Base-by-base conservation (phyloP, 2,797 vertebrate species). In the Distichodus sexfasciatus region DNA sequence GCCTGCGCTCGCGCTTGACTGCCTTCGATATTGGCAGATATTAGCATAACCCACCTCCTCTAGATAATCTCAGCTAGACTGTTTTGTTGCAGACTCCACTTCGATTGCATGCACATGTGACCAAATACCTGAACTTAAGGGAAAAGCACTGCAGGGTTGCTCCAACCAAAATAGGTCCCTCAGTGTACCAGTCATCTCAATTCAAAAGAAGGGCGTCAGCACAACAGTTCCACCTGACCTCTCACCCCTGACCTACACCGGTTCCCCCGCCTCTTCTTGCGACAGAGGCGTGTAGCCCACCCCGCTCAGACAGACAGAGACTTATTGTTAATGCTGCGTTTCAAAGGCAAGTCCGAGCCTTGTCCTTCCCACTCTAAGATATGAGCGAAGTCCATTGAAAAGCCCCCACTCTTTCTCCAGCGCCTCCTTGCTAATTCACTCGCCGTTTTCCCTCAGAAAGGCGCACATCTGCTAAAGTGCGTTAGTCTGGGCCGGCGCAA, bases 221-320 rank as follows among this genome's bases (percentile, higher is more conserved):
- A 54, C 62, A 46, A 53, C 58, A 54, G 70, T 74, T 57, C 38
- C 64, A 38, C 48, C 36, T 28, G 28, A 84, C 76, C 82, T 82
- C 57, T 85, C 57, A 83, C 80, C 82, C 77, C 57, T 82, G 72
- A 82, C 81, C 78, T 70, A 83, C 72, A 63, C 75, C 54, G 23
- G 74, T 44, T 46, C 74, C 35, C 57, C 66, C 66, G n/a, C n/a
- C n/a, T n/a, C n/a, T n/a, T n/a, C n/a, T n/a, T n/a, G n/a, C n/a
- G n/a, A n/a, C n/a, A 38, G 11, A 33, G 59, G 72, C 63, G 66
- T 72, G 44, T 23, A 43, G 61, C 59, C 33, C 72, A 38, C 63
- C 48, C 61, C 59, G 68, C 40, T 63, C 68, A 57, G 24, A 44
- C 53, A 67, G 28, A 82, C 76, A 83, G 75, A 72, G 59, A 66